Evolutionary conservation across 37 sponge, comb jelly and placozoan genomes (phyloP).

Genomic region (Cliona cf. orientalis): DNA sequence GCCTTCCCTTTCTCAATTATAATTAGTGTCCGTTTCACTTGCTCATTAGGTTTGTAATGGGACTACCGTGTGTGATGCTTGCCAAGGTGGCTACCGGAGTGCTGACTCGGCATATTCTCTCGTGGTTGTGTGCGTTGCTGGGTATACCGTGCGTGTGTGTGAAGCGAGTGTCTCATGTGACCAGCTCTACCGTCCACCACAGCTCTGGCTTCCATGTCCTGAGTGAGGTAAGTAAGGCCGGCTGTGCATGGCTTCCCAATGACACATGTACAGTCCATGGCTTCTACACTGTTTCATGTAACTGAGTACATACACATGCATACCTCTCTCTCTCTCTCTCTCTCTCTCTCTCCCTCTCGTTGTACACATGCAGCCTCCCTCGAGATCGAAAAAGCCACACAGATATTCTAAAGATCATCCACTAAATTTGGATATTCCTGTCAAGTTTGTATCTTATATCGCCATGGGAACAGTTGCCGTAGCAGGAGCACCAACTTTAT

Average conservation of each 20-base stretch:
- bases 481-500: conserved; percentile 13
- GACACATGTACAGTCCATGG: no score
- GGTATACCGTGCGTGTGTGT: conserved; percentile 29
- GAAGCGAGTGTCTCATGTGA: conserved; percentile 24
- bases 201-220: not conserved
- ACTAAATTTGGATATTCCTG: conserved; percentile 36
- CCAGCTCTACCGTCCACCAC: conserved; percentile 21
- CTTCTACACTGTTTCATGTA: not conserved
- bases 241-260: no score
- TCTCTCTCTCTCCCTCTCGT: not conserved
- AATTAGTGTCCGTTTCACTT: not conserved
- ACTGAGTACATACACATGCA: not conserved
- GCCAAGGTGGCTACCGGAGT: not conserved
- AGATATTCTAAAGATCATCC: not conserved
- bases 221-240: conserved; percentile 16
- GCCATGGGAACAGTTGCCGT: conserved; percentile 50
- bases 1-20: not conserved
- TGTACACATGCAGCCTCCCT: not conserved
- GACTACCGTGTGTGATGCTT: not conserved
- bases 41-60: conserved; percentile 2
- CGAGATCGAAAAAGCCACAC: not conserved
- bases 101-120: not conserved
- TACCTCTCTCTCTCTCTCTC: not conserved
- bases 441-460: conserved; percentile 16
- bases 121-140: not conserved